Conservation (phyloP, 2,113 vertebrate genomes). For the Chroicocephalus ridibundus region DNA sequence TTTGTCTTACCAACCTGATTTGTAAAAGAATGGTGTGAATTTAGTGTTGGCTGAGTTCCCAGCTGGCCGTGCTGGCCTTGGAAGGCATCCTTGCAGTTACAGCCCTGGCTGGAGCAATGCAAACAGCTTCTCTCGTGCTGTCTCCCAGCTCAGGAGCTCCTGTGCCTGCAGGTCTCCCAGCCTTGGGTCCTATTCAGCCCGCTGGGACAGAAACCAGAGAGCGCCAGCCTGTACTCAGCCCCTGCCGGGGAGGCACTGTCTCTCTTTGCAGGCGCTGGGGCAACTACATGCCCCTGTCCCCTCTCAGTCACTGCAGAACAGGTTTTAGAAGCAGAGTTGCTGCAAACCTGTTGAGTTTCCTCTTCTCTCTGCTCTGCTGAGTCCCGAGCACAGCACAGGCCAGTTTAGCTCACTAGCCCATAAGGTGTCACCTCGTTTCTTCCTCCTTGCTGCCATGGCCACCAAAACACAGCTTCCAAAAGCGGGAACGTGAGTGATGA, state of each 20-base stretch:
- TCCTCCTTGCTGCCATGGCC: neutral
- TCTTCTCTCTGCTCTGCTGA: neutral
- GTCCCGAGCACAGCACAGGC: neutral
- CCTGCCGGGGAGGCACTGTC: neutral
- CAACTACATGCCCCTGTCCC: fast-evolving
- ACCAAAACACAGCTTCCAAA: neutral
- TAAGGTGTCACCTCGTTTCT: neutral
- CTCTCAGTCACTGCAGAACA: neutral
- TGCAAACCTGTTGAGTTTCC: neutral
- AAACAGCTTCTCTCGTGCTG: neutral
- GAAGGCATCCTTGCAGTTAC: neutral
- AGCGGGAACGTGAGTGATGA: neutral
- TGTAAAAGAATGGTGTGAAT: slow-evolving; percentile 63
- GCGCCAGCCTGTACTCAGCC: neutral
- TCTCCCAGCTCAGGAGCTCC: neutral
- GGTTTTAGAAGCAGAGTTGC: neutral
- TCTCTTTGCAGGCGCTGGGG: neutral
- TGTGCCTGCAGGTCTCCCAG: neutral
- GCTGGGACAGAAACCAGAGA: neutral
- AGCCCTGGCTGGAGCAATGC: slow-evolving; percentile 13
- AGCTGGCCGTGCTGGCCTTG: neutral
- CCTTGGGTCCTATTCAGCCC: neutral
- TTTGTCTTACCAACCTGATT: slow-evolving; percentile 60
- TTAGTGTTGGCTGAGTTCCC: slow-evolving; percentile 31
- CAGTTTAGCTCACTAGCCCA: neutral